A percentile compares a stretch with the other conserved stretches of the same genome.
These are phyloP conservation scores for Bilobella aurantiaca DNA, from an alignment of 1,140 invertebrate species.

Conservation along the genomic window DNA sequence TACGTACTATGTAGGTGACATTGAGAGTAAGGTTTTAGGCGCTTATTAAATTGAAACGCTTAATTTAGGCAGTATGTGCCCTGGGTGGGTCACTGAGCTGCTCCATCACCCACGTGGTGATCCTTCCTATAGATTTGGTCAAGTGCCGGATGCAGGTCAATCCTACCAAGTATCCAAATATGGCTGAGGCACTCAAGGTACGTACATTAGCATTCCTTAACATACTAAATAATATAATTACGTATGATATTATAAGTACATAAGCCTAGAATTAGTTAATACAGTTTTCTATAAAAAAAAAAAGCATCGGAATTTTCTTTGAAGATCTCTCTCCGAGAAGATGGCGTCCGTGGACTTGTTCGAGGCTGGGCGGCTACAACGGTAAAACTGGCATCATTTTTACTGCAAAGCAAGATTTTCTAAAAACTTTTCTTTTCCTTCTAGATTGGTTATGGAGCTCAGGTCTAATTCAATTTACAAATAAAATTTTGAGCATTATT, in stretches of 20 bases:
- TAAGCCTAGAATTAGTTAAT: no score
- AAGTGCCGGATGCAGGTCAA: constrained; percentile 59
- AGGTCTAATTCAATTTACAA: neutral
- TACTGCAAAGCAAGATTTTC: neutral
- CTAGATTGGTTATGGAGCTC: constrained; percentile 46
- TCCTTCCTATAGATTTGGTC: constrained; percentile 57
- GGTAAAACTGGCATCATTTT: constrained; percentile 20
- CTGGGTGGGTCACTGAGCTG: constrained; percentile 56
- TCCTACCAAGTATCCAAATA: constrained; percentile 48
- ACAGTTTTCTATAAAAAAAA: neutral
- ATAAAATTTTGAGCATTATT: neutral
- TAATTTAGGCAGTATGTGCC: constrained; percentile 48
- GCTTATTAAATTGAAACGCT: no score
- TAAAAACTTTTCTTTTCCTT: neutral
- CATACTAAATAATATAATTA: no score
- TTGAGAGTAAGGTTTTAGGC: no score
- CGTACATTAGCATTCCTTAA: no score
- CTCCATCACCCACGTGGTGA: constrained; percentile 54
- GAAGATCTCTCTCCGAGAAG: constrained; percentile 47
- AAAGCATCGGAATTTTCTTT: neutral
- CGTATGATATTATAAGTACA: no score
- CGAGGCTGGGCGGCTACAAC: constrained; percentile 59
- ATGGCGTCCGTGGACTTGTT: constrained; percentile 48
- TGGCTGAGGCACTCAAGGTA: constrained; percentile 46
- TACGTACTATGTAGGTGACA: constrained; percentile 49